phyloP scores from a whole-genome alignment of 2,113 vertebrate genomes.

The Lepus europaeus region DNA sequence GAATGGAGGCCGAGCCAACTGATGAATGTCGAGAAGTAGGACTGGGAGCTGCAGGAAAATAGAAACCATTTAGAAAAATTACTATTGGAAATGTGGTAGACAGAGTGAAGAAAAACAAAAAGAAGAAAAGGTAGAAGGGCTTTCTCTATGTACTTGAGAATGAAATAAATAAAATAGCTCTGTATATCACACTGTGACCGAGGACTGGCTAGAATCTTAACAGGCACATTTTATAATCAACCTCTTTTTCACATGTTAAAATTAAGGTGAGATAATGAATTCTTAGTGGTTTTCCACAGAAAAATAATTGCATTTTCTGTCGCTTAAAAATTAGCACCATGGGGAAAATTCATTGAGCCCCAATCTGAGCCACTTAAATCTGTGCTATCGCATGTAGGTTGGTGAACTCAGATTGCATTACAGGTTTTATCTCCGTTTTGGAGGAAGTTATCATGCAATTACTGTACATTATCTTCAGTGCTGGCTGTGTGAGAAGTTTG shows the following conservation, averaged over 20 bases:
- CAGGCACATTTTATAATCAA: not conserved
- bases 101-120: not conserved
- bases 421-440: constrained; percentile 89
- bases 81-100: not conserved
- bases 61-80: not conserved
- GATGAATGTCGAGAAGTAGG: not conserved
- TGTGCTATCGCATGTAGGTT: constrained; percentile 79
- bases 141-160: not conserved
- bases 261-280: constrained; percentile 1
- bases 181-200: not conserved
- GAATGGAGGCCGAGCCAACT: not conserved
- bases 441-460: constrained; percentile 88
- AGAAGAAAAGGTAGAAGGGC: not conserved
- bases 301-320: constrained; percentile 71
- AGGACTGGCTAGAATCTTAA: not conserved
- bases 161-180: not conserved
- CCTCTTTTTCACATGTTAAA: constrained; percentile 26
- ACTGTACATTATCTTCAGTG: constrained; percentile 88
- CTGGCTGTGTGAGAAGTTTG: constrained; percentile 89
- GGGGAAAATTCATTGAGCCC: constrained; percentile 72
- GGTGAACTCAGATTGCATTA: constrained; percentile 88
- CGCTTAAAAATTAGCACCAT: constrained; percentile 63
- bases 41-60: not conserved
- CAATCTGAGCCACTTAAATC: constrained; percentile 77
- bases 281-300: constrained; percentile 69